phyloP scores from a whole-genome alignment of 1,140 invertebrate genomes.

The Drosophila elegans region DNA sequence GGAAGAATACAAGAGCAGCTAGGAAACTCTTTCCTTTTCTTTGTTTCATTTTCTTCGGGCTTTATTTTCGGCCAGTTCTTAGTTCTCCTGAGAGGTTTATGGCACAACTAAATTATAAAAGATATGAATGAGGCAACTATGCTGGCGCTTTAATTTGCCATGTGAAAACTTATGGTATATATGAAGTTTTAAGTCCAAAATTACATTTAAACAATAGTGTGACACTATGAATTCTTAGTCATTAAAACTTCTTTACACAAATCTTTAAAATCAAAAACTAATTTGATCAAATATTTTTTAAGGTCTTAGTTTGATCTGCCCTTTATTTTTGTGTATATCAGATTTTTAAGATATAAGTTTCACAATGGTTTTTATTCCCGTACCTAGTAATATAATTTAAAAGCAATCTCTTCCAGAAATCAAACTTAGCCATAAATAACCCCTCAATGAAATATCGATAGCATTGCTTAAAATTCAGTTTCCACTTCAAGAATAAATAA shows the following conservation, averaged over 20 bases:
- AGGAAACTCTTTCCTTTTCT: slow-evolving; percentile 30
- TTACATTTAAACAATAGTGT: no score
- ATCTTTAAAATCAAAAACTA: no score
- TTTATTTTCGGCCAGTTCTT: slow-evolving; percentile 27
- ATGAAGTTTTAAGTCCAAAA: no score
- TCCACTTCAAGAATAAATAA: slow-evolving; percentile 21
- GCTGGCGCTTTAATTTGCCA: neutral
- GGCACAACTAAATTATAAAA: slow-evolving; percentile 38
- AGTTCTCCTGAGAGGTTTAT: slow-evolving; percentile 21
- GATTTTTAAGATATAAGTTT: no score
- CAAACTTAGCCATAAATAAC: slow-evolving; percentile 4
- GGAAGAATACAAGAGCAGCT: slow-evolving; percentile 27
- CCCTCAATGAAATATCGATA: slow-evolving; percentile 5
- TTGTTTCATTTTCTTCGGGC: slow-evolving; percentile 19
- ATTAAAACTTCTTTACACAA: no score
- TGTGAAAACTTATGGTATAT: neutral
- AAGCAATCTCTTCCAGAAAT: neutral
- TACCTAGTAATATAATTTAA: neutral
- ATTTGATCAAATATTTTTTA: no score
- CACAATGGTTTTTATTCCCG: neutral
- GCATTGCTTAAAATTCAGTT: slow-evolving; percentile 34
- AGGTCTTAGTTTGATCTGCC: no score
- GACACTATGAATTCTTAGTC: no score
- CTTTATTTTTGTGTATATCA: no score
- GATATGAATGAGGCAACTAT: slow-evolving; percentile 32